A percentile compares a stretch with the other conserved stretches of the same genome.
These are phyloP conservation scores for Limnodromus scolopaceus DNA, from an alignment of 2,797 vertebrate genomes.

Conservation along the genomic window DNA sequence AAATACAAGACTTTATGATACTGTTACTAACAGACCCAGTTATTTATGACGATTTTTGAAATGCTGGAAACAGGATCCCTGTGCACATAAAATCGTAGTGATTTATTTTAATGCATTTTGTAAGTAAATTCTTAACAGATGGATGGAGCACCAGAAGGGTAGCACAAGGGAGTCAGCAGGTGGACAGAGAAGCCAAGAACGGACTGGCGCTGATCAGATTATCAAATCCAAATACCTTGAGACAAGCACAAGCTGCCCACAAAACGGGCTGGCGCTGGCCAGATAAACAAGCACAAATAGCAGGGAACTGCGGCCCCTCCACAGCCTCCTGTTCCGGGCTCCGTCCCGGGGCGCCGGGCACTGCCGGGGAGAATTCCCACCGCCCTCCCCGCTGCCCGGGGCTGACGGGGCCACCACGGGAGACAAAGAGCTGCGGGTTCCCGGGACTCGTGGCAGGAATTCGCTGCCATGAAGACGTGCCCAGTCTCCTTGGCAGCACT, in stretches of 20 bases:
- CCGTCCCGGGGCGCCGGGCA: background rate
- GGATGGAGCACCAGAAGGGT: constrained; percentile 74
- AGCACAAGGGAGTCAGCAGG: constrained; percentile 78
- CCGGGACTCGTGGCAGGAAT: background rate
- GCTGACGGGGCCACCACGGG: accelerated
- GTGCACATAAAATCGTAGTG: background rate
- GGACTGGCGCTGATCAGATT: constrained; percentile 77
- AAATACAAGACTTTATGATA: background rate
- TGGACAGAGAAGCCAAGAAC: constrained; percentile 74
- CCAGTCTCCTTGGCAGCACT: background rate
- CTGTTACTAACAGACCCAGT: background rate
- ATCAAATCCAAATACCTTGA: constrained; percentile 75
- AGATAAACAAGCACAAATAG: constrained; percentile 49
- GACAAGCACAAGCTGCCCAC: constrained; percentile 76
- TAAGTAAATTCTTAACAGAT: constrained; percentile 80
- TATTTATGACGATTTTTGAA: background rate
- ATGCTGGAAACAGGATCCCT: background rate
- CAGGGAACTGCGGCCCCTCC: background rate
- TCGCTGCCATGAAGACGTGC: accelerated
- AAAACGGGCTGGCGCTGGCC: constrained; percentile 49
- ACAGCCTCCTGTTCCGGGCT: background rate
- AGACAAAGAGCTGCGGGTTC: background rate
- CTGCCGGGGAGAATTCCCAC: background rate
- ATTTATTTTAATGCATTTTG: constrained; percentile 72
- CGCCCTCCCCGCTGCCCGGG: background rate